These are phyloP conservation scores for Pteropus rufus DNA, from an alignment of 2,797 vertebrate genomes.

Conservation along the genomic window DNA sequence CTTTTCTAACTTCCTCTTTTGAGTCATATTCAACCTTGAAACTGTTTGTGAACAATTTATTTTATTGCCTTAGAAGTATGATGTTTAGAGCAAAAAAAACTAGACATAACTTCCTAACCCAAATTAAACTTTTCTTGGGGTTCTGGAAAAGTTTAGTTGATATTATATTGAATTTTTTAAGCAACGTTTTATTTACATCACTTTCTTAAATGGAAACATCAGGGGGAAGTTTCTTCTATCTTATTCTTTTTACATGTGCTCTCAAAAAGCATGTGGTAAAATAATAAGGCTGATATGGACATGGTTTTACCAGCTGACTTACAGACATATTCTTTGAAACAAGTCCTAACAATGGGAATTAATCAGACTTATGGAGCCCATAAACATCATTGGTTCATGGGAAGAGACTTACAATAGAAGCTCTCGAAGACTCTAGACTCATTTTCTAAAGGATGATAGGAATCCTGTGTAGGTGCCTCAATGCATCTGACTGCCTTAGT, in stretches of 20 bases:
- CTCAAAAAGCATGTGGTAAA: background rate
- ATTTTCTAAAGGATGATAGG: background rate
- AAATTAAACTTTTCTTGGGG: background rate
- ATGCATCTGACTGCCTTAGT: background rate
- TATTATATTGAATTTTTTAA: background rate
- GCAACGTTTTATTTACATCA: background rate
- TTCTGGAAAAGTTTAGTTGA: background rate
- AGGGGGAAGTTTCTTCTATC: background rate
- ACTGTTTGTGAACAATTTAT: background rate
- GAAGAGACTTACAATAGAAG: background rate
- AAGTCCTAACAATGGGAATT: background rate
- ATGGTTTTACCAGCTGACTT: background rate
- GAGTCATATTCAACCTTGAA: background rate
- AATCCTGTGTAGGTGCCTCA: background rate
- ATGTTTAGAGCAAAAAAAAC: background rate
- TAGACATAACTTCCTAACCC: background rate
- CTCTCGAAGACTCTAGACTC: background rate
- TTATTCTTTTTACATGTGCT: background rate
- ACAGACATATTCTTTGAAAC: background rate
- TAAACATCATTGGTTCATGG: background rate
- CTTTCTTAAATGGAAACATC: background rate
- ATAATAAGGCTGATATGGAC: background rate
- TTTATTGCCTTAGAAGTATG: background rate
- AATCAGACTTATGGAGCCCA: background rate
- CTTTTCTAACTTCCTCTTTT: background rate